Percentiles rank a stretch among this genome's conserved stretches.
Evolutionary conservation across 1,140 invertebrate species (phyloP).

Genomic region (Oreohelix idahoensis): DNA sequence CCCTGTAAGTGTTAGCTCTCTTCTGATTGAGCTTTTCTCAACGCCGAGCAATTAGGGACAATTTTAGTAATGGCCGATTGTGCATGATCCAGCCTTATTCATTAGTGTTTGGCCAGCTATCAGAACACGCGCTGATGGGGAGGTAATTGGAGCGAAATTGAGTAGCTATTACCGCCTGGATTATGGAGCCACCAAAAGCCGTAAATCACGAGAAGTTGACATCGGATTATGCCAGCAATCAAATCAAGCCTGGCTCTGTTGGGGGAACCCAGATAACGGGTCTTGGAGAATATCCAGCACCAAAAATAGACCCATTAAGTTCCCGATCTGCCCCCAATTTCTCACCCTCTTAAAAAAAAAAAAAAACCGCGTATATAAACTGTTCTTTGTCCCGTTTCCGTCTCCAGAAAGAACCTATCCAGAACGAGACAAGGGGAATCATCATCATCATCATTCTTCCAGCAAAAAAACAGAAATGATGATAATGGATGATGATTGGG

Average conservation of each 20-base stretch:
- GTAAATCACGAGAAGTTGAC: slow-evolving; percentile 48
- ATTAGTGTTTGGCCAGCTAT: slow-evolving; percentile 45
- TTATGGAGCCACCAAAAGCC: slow-evolving; percentile 37
- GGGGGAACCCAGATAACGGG: slow-evolving; percentile 16
- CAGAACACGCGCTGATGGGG: slow-evolving; percentile 43
- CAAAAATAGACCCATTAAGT: not conserved
- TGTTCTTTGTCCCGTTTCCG: no score
- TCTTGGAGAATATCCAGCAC: not conserved
- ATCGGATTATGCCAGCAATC: slow-evolving; percentile 40
- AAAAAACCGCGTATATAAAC: no score
- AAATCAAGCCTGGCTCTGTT: slow-evolving; percentile 13
- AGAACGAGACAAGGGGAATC: no score
- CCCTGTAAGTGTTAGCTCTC: slow-evolving; percentile 42
- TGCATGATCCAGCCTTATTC: slow-evolving; percentile 45
- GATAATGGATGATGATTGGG: no score
- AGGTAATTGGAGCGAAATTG: slow-evolving; percentile 46
- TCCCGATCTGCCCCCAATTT: not conserved
- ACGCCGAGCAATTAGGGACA: slow-evolving; percentile 42
- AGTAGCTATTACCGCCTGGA: slow-evolving; percentile 38
- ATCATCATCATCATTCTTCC: no score
- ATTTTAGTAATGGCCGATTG: slow-evolving; percentile 49
- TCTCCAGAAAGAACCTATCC: no score
- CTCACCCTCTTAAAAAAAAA: not conserved
- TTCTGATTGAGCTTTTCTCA: slow-evolving; percentile 42
- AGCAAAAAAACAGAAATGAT: no score